Percentiles rank a stretch among this genome's conserved stretches.
Conservation (phyloP, 2,797 vertebrate genomes). For the Mareca strepera region DNA sequence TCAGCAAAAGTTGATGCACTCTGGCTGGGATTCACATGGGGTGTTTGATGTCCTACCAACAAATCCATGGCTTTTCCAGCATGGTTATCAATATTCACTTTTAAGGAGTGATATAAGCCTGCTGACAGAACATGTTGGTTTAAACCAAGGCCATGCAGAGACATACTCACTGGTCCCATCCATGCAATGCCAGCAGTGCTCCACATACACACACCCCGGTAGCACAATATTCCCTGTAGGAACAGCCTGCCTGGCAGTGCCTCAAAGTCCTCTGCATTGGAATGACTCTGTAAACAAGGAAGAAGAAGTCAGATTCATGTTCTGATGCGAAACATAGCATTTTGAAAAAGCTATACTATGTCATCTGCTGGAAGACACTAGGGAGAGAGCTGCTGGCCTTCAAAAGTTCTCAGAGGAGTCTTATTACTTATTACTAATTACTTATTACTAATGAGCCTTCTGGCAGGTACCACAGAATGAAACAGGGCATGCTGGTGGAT, state of each 20-base stretch:
- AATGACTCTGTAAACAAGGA: not conserved
- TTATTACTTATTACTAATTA: not conserved
- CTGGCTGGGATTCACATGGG: no score
- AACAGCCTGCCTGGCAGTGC: not conserved
- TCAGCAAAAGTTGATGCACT: not conserved
- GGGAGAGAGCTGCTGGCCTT: not conserved
- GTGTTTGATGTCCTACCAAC: not conserved
- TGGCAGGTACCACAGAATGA: not conserved
- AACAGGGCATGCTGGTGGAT: not conserved
- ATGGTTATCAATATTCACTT: not conserved
- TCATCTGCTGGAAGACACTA: not conserved
- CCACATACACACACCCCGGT: fast-evolving
- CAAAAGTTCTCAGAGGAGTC: not conserved
- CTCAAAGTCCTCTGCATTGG: not conserved
- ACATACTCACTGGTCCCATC: not conserved
- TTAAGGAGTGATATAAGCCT: not conserved
- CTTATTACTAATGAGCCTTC: not conserved
- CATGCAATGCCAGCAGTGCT: not conserved
- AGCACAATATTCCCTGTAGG: not conserved
- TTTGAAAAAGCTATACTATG: not conserved
- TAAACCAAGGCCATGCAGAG: fast-evolving
- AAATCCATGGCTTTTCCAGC: not conserved
- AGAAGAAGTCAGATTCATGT: not conserved
- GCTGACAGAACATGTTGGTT: not conserved
- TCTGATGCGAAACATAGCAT: fast-evolving